Conservation (phyloP, 1,140 invertebrate genomes). For the Drosophila aff. region DNA sequence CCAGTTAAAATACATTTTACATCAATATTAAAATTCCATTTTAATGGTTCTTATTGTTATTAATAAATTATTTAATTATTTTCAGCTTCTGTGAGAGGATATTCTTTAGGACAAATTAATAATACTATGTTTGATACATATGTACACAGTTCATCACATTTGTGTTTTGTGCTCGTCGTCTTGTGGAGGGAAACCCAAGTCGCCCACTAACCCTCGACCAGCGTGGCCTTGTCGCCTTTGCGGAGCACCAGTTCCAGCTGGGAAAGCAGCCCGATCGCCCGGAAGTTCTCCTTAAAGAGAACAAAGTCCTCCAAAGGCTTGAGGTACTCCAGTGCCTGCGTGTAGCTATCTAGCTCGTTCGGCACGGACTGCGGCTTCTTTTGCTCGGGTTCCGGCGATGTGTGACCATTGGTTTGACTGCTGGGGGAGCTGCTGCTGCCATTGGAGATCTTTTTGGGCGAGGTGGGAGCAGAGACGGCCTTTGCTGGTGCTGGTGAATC, state of each 20-base stretch:
- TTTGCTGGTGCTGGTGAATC: slow-evolving; percentile 40
- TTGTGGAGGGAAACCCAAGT: not conserved
- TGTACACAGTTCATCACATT: slow-evolving; percentile 77
- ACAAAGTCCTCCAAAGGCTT: slow-evolving; percentile 81
- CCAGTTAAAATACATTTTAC: not conserved
- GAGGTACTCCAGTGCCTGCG: slow-evolving; percentile 73
- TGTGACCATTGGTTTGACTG: slow-evolving; percentile 63
- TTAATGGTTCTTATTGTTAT: slow-evolving; percentile 28
- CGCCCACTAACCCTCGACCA: slow-evolving; percentile 54
- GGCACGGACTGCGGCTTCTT: slow-evolving; percentile 19
- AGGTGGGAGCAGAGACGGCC: slow-evolving; percentile 42
- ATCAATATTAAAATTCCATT: slow-evolving; percentile 15
- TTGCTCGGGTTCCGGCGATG: slow-evolving; percentile 52
- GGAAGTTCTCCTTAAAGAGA: slow-evolving; percentile 81
- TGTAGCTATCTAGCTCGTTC: slow-evolving; percentile 72
- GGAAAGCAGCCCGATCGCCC: slow-evolving; percentile 77
- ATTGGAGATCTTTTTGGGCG: slow-evolving; percentile 52
- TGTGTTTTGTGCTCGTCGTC: slow-evolving; percentile 55
- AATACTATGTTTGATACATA: slow-evolving; percentile 71
- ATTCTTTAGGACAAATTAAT: slow-evolving; percentile 39
- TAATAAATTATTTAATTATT: slow-evolving; percentile 72
- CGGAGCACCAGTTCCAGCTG: slow-evolving; percentile 74
- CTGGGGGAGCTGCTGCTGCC: slow-evolving; percentile 13
- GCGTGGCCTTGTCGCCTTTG: slow-evolving; percentile 71
- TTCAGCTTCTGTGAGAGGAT: slow-evolving; percentile 53